Conservation (phyloP, 2,888 invertebrate species). For the Cryptus viduatorius region DNA sequence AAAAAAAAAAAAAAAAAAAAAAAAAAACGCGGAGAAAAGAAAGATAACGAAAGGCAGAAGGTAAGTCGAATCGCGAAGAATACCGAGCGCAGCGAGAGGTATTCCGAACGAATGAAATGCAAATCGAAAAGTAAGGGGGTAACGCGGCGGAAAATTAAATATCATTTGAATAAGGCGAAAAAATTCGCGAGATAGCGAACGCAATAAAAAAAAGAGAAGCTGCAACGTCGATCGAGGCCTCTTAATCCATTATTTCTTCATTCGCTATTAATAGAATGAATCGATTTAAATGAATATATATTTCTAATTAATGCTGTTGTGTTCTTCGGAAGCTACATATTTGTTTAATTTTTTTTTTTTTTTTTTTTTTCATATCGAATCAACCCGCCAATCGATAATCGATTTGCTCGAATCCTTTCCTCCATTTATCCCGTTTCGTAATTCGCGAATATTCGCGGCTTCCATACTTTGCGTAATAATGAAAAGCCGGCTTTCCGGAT, state of each 20-base stretch:
- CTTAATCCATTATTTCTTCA: conserved; percentile 16
- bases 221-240: conserved; percentile 7
- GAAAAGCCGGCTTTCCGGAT: background rate
- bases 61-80: conserved; percentile 59
- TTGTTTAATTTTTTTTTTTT: too few species aligned
- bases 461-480: background rate
- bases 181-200: conserved; percentile 77
- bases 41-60: conserved; percentile 35
- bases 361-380: too few species aligned
- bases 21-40: conserved; percentile 40
- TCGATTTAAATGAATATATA: background rate
- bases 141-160: conserved; percentile 84
- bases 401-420: background rate
- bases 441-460: background rate
- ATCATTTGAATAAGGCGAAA: conserved; percentile 78
- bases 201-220: conserved; percentile 80
- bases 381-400: background rate
- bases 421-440: background rate
- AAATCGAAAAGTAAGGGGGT: conserved; percentile 82
- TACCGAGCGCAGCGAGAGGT: conserved; percentile 70
- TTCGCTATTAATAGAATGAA: background rate
- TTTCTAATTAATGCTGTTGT: too few species aligned
- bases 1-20: conserved; percentile 50
- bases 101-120: conserved; percentile 82
- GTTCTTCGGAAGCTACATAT: too few species aligned